These are phyloP conservation scores for Lydus trimaculatus DNA, from an alignment of 2,888 invertebrate species.

Conservation along the genomic window DNA sequence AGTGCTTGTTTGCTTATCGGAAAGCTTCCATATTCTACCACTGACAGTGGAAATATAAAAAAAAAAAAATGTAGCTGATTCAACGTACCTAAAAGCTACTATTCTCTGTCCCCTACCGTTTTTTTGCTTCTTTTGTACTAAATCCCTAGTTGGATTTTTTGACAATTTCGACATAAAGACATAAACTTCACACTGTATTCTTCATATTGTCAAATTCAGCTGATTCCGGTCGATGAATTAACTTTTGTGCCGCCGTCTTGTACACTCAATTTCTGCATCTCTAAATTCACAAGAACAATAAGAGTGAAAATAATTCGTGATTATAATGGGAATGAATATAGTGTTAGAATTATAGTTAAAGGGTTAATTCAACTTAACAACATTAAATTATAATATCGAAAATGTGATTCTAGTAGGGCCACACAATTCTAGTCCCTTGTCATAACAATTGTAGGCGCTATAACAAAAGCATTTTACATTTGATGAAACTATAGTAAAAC, in stretches of 20 bases:
- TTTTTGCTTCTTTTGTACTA: neutral
- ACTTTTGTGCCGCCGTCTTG: no score
- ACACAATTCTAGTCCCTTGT: neutral
- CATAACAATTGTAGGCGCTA: neutral
- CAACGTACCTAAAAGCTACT: no score
- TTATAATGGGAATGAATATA: neutral
- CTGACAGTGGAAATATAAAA: neutral
- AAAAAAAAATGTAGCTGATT: no score
- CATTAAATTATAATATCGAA: slow-evolving; percentile 4
- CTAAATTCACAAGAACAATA: neutral
- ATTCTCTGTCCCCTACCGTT: no score
- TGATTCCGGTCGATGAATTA: neutral
- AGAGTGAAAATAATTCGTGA: neutral
- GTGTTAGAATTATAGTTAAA: neutral
- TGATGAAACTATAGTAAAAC: neutral
- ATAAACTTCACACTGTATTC: no score
- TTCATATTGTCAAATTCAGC: neutral
- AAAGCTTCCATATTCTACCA: neutral
- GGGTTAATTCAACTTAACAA: neutral
- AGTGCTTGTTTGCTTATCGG: neutral
- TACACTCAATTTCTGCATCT: neutral
- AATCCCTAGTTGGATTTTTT: neutral
- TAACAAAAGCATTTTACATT: slow-evolving; percentile 1
- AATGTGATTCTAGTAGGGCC: neutral
- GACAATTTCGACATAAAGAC: neutral